These are phyloP conservation scores for Tricholaema leucomelas DNA, from an alignment of 2,113 vertebrate species.

Conservation along the genomic window DNA sequence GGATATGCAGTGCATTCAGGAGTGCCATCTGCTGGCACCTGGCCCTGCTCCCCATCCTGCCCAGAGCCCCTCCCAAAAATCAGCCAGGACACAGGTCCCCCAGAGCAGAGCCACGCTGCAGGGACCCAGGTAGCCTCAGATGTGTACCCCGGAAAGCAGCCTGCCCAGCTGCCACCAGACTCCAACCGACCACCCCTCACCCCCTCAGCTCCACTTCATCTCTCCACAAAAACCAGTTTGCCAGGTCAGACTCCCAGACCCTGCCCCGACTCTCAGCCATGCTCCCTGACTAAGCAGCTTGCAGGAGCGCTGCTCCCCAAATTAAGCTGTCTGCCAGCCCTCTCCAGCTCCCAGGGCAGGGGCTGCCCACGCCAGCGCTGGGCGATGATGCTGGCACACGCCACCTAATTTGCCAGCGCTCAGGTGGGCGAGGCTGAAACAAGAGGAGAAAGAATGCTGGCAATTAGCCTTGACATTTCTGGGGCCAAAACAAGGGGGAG, in stretches of 20 bases:
- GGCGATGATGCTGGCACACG: accelerated
- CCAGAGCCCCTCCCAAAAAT: neutral
- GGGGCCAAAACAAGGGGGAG: neutral
- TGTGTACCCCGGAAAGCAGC: neutral
- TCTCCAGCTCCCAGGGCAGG: neutral
- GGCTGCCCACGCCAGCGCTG: neutral
- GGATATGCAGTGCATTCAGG: neutral
- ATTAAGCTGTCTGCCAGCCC: neutral
- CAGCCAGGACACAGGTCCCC: neutral
- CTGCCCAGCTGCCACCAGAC: too few relatives aligned
- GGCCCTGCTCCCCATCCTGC: neutral
- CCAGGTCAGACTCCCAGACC: neutral
- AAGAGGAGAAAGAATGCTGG: neutral
- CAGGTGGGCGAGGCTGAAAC: neutral
- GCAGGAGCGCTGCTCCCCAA: neutral
- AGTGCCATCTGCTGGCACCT: neutral
- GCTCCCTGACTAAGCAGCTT: neutral
- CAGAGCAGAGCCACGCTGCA: too few relatives aligned
- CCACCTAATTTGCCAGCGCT: accelerated
- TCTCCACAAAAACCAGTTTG: neutral
- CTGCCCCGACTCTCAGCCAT: accelerated
- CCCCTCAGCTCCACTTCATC: neutral
- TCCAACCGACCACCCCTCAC: accelerated
- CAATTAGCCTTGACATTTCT: neutral
- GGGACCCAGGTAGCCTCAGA: neutral